A percentile compares a stretch with the other conserved stretches of the same genome.
Evolutionary conservation across 2,113 vertebrate genomes (phyloP).

Genomic region (Sphaerodactylus townsendi): DNA sequence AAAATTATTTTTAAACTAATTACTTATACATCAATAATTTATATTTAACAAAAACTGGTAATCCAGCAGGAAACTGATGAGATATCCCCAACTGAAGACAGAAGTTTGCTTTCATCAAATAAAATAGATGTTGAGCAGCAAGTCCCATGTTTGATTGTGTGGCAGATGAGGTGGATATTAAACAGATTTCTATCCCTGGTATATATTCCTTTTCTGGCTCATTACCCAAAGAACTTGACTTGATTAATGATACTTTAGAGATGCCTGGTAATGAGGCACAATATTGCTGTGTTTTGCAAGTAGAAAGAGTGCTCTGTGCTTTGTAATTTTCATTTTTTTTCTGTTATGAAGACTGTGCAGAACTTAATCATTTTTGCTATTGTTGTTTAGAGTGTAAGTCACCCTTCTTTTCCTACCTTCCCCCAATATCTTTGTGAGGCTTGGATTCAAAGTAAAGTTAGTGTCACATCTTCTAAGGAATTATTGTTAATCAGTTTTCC

Average conservation of each 20-base stretch:
- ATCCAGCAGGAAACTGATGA: neutral
- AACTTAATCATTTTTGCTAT: neutral
- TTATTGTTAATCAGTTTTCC: neutral
- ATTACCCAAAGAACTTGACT: neutral
- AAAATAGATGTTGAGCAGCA: neutral
- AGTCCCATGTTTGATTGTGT: neutral
- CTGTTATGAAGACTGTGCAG: neutral
- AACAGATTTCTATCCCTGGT: neutral
- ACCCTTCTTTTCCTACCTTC: neutral
- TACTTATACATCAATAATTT: neutral
- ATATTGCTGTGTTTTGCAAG: neutral
- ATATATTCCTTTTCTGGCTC: neutral
- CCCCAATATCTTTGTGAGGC: neutral
- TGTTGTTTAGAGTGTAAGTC: fast-evolving
- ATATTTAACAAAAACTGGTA: neutral
- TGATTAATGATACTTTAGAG: neutral
- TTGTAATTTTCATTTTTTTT: neutral
- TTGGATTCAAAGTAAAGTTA: too few species aligned
- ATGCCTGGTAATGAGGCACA: neutral
- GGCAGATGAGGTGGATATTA: neutral
- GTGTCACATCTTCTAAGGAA: neutral
- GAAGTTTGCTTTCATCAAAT: neutral
- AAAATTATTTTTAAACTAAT: neutral
- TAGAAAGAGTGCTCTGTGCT: neutral
- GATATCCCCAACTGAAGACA: neutral